Conservation (phyloP, 2,888 invertebrate species). For the Archaeoteleia sp. region DNA sequence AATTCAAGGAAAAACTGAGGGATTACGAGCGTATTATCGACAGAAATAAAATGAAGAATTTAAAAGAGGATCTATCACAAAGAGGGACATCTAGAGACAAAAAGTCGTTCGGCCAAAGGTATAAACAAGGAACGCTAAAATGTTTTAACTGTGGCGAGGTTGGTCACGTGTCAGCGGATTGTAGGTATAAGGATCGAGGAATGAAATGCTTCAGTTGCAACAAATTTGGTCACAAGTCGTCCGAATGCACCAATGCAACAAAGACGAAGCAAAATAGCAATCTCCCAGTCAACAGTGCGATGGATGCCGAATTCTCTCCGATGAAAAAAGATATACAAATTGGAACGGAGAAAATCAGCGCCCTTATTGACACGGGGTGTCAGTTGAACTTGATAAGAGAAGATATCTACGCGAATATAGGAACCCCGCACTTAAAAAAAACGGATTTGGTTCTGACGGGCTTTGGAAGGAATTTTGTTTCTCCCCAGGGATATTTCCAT, state of each 20-base stretch:
- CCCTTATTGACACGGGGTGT: constrained; percentile 24
- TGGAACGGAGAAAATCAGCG: not conserved
- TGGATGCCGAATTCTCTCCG: not conserved
- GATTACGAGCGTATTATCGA: constrained; percentile 1
- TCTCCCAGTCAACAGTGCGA: no score
- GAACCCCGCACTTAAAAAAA: constrained; percentile 6
- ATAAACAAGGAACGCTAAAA: no score
- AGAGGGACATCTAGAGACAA: no score
- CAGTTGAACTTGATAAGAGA: constrained; percentile 22
- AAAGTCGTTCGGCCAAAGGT: no score
- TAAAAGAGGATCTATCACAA: no score
- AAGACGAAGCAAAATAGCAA: constrained; percentile 3
- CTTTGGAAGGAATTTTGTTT: constrained; percentile 9
- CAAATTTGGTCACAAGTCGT: constrained; percentile 12
- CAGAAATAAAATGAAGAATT: no score
- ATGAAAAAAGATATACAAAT: constrained; percentile 3
- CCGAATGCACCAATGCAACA: constrained; percentile 10
- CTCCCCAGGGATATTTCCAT: constrained; percentile 11
- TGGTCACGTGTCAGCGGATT: constrained; percentile 12
- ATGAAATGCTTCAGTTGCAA: constrained; percentile 33
- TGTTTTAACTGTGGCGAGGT: constrained; percentile 21
- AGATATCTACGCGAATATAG: constrained; percentile 11
- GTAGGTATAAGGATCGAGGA: constrained; percentile 7
- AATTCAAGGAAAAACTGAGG: constrained; percentile 17
- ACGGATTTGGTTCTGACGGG: constrained; percentile 13